Evolutionary conservation across 2,888 invertebrate genomes (phyloP).

Genomic region (Uloborus plumipes): DNA sequence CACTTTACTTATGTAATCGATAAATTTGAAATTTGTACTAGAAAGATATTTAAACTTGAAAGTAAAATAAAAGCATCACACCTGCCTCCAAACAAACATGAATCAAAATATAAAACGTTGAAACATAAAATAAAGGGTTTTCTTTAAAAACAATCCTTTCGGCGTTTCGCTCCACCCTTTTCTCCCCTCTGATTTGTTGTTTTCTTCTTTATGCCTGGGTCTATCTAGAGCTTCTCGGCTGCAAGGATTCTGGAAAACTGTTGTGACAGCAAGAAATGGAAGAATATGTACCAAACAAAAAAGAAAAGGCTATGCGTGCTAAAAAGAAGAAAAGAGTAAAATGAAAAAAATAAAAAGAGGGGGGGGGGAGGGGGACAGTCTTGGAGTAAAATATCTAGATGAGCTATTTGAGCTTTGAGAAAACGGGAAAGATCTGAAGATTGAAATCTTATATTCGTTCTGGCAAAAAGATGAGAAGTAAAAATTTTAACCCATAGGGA

Average conservation of each 20-base stretch:
- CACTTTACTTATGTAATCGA: slow-evolving; percentile 21
- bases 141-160: slow-evolving; percentile 21
- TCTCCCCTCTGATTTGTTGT: slow-evolving; percentile 2
- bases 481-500: slow-evolving; percentile 16
- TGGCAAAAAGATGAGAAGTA: neutral
- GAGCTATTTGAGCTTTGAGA: slow-evolving; percentile 57
- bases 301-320: slow-evolving; percentile 11
- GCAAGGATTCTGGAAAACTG: slow-evolving; percentile 30
- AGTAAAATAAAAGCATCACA: slow-evolving; percentile 22
- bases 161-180: slow-evolving; percentile 18
- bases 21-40: slow-evolving; percentile 20
- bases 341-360: slow-evolving; percentile 15
- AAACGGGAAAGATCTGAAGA: slow-evolving; percentile 47
- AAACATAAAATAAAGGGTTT: slow-evolving; percentile 47
- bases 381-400: slow-evolving; percentile 52
- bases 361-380: neutral
- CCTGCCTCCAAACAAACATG: slow-evolving; percentile 23
- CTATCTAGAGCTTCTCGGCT: slow-evolving; percentile 54
- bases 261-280: slow-evolving; percentile 50
- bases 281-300: slow-evolving; percentile 30
- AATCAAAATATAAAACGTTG: slow-evolving; percentile 21
- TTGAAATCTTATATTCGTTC: slow-evolving; percentile 53
- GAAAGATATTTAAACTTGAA: slow-evolving; percentile 22
- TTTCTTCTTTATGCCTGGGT: slow-evolving; percentile 28
- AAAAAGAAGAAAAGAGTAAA: slow-evolving; percentile 12